These are phyloP conservation scores for Ostrea edulis DNA, from an alignment of 1,140 invertebrate species.

Conservation along the genomic window DNA sequence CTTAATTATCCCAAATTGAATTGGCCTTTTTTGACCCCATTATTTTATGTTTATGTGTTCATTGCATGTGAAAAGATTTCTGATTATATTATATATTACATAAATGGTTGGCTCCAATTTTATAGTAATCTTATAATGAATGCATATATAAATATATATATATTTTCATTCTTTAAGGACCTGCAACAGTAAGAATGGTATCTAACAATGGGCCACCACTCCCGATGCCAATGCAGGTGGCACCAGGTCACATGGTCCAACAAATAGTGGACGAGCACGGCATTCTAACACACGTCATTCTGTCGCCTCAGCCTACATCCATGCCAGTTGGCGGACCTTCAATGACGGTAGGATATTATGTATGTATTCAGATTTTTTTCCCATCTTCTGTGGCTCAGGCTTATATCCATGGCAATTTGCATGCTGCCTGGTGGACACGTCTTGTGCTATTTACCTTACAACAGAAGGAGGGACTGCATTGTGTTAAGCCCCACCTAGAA, in stretches of 20 bases:
- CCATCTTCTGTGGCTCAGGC: slow-evolving; percentile 17
- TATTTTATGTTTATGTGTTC: too few species aligned
- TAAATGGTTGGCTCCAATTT: not conserved
- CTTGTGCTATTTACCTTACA: not conserved
- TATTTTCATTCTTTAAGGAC: slow-evolving; percentile 79
- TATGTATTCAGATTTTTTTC: slow-evolving; percentile 67
- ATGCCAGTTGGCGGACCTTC: slow-evolving; percentile 67
- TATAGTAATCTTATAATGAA: not conserved
- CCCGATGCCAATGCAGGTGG: slow-evolving; percentile 92
- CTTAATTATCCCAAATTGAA: too few species aligned
- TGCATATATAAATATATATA: not conserved
- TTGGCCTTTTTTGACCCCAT: too few species aligned
- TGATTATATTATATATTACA: too few species aligned
- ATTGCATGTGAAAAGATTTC: too few species aligned
- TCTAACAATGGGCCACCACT: slow-evolving; percentile 88
- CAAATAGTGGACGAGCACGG: slow-evolving; percentile 94
- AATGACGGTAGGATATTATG: slow-evolving; percentile 76
- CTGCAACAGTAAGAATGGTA: slow-evolving; percentile 91
- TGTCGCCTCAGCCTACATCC: slow-evolving; percentile 85
- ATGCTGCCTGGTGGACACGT: slow-evolving; percentile 34
- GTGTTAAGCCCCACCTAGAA: not conserved
- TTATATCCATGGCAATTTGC: slow-evolving; percentile 30
- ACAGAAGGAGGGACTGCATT: not conserved
- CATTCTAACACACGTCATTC: slow-evolving; percentile 90
- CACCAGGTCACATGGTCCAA: slow-evolving; percentile 92